These are phyloP conservation scores for Drepana falcataria DNA, from an alignment of 2,888 invertebrate genomes.

Conservation along the genomic window DNA sequence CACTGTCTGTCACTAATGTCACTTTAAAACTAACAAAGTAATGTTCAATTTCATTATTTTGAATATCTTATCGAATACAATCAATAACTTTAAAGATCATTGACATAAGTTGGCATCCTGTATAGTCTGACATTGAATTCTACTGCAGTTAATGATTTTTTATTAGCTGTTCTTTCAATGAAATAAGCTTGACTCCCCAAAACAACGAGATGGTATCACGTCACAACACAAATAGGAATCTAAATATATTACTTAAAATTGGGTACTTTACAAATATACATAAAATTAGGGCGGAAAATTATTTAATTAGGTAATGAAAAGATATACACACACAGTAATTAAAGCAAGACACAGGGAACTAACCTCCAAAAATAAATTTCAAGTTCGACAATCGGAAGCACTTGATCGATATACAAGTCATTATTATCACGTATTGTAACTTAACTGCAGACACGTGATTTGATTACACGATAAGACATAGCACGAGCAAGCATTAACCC, in stretches of 20 bases:
- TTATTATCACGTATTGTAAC: conserved; percentile 10
- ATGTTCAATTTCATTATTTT: neutral
- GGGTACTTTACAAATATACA: neutral
- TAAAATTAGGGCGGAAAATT: neutral
- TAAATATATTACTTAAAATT: no score
- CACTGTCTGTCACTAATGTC: neutral
- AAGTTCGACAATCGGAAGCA: conserved; percentile 35
- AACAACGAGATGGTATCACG: no score
- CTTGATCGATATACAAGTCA: conserved; percentile 29
- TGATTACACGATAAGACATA: neutral
- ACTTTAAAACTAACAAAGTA: neutral
- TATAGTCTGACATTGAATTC: no score
- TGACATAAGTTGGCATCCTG: no score
- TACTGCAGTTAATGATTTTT: no score
- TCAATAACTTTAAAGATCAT: no score
- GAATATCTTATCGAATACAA: no score
- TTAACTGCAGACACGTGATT: neutral
- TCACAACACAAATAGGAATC: no score
- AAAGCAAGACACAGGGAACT: conserved; percentile 18
- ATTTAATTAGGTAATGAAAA: no score
- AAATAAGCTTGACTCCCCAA: no score
- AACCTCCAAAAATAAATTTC: conserved; percentile 37
- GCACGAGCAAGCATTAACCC: neutral
- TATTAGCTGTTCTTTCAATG: no score
- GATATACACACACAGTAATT: neutral